phyloP scores from a whole-genome alignment of 2,113 vertebrate species.

The Macrotus californicus region DNA sequence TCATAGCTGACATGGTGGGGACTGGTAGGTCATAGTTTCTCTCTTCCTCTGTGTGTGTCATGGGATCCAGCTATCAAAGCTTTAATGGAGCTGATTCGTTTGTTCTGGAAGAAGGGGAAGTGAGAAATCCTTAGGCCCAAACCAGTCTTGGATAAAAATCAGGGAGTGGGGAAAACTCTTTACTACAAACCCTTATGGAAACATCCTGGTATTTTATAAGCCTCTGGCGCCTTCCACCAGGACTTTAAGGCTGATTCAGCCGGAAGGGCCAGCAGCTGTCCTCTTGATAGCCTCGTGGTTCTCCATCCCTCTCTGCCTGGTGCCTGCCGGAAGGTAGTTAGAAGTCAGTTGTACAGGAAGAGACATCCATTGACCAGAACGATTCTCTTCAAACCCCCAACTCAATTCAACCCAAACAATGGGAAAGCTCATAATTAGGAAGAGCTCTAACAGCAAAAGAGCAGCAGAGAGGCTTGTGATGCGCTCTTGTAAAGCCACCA shows the following conservation, averaged over 20 bases:
- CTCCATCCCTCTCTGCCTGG: neutral
- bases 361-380: slow-evolving; percentile 21
- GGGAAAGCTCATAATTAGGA: slow-evolving; percentile 57
- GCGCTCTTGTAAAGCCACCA: slow-evolving; percentile 48
- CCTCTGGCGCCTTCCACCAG: slow-evolving; percentile 27
- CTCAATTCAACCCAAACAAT: slow-evolving; percentile 31
- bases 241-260: neutral
- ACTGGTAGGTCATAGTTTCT: neutral
- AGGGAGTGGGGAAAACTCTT: neutral
- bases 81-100: neutral
- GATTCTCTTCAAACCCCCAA: neutral
- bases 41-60: neutral
- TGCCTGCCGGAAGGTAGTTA: neutral
- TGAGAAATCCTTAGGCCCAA: slow-evolving; percentile 4
- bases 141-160: slow-evolving; percentile 18
- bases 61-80: neutral
- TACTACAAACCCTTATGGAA: neutral
- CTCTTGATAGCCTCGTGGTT: neutral
- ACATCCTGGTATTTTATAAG: slow-evolving; percentile 60
- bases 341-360: neutral
- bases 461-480: slow-evolving; percentile 58
- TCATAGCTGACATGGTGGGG: neutral
- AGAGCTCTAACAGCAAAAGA: slow-evolving; percentile 55
- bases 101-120: slow-evolving; percentile 28
- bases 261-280: neutral